Evolutionary conservation across 2,888 invertebrate genomes (phyloP).

Genomic region (Helobdella robusta): DNA sequence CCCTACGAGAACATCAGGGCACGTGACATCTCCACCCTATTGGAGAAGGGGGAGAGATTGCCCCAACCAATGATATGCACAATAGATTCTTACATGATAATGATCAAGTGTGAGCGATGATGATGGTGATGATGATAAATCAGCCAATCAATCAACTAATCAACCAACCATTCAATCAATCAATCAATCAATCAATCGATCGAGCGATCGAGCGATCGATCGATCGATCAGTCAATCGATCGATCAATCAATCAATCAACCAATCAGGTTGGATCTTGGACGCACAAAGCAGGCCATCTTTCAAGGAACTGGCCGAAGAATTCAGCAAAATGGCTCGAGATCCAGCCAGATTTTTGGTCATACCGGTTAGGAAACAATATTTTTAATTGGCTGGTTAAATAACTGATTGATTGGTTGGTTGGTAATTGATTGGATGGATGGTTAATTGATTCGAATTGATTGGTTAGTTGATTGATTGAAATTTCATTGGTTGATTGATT

Average conservation of each 20-base stretch:
- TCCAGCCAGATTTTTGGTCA: conserved; percentile 86
- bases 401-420: not conserved
- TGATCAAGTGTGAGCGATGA: conserved; percentile 68
- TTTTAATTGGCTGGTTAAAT: not conserved
- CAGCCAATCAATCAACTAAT: not conserved
- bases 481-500: conserved; percentile 1
- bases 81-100: conserved; percentile 87
- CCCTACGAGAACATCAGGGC: conserved; percentile 87
- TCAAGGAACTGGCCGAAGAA: conserved; percentile 80
- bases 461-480: not conserved
- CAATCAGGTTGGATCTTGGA: conserved; percentile 76
- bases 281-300: conserved; percentile 84
- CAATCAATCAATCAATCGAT: not conserved
- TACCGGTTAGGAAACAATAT: conserved; percentile 49
- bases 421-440: not conserved
- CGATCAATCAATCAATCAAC: not conserved
- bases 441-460: not conserved
- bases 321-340: conserved; percentile 92
- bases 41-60: conserved; percentile 85
- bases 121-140: not conserved
- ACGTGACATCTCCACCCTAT: conserved; percentile 77
- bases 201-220: not conserved
- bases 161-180: not conserved
- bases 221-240: not conserved
- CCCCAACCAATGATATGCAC: conserved; percentile 88